Conservation (phyloP, 1,140 invertebrate species). For the Nasonia longicornis region DNA sequence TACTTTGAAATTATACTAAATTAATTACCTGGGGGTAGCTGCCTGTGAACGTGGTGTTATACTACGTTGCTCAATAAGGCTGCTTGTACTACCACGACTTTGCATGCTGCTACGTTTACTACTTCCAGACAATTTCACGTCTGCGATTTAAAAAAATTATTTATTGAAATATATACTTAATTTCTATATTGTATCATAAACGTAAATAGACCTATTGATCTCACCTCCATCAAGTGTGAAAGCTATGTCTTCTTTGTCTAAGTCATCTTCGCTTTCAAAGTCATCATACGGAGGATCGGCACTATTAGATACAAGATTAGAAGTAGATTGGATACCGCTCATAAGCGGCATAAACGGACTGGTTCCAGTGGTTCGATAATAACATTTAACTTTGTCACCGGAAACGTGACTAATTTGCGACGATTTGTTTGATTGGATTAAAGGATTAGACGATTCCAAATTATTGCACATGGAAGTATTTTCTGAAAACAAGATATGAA, state of each 20-base stretch:
- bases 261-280: slow-evolving; percentile 91
- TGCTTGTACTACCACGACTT: slow-evolving; percentile 88
- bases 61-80: slow-evolving; percentile 82
- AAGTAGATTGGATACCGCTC: slow-evolving; percentile 66
- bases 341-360: slow-evolving; percentile 69
- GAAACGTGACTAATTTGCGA: neutral
- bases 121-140: slow-evolving; percentile 75
- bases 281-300: slow-evolving; percentile 81
- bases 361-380: slow-evolving; percentile 66
- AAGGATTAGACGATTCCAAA: slow-evolving; percentile 14
- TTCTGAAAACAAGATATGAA: neutral
- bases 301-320: slow-evolving; percentile 71
- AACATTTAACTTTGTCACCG: slow-evolving; percentile 48
- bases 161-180: neutral
- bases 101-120: slow-evolving; percentile 91
- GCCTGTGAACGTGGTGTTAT: slow-evolving; percentile 88
- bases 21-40: slow-evolving; percentile 81
- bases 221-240: slow-evolving; percentile 81
- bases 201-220: neutral
- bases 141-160: slow-evolving; percentile 54
- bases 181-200: slow-evolving; percentile 3
- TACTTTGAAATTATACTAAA: neutral
- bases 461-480: slow-evolving; percentile 7
- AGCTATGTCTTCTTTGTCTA: slow-evolving; percentile 87
- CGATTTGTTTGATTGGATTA: slow-evolving; percentile 12